Base-by-base conservation (phyloP, 2,113 vertebrate genomes). In the Onychorhynchus coronatus region DNA sequence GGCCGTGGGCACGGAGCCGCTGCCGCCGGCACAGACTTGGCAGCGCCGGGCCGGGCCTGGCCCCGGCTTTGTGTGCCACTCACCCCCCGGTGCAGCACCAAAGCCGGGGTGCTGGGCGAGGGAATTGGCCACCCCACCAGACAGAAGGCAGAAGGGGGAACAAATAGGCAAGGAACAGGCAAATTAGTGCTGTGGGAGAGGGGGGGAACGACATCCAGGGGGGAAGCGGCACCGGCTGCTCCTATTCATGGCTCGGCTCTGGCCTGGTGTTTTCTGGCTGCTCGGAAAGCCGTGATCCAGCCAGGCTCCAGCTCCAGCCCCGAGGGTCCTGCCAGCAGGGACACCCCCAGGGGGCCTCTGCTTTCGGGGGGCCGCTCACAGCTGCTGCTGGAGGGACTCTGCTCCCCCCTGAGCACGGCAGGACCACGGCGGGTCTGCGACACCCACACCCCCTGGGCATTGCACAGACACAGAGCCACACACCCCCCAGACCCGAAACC, bases 1-100 rank as follows among this genome's bases (percentile, higher is more conserved):
- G 28, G 70, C 66, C 84, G 65, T 91, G 89, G 95, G 95, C 95
- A 75, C 91, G 11, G 82, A 95, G 96, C 95, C 93, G 62, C 27
- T n/a, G 20, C 75, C 56, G 79, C 84, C 50, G 3, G 90, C 85
- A 14, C 86, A 89, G 91, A 31, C 96, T 93, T 96, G 96, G 96
- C 95, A 96, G 73, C 3, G 58, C 59, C 33, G 44, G 41, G 16
- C 77, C 37, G 2, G 41, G 16, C 88, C 77, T 82, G 88, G 76
- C 89, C 85, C 74, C 73, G 33, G 20, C 47, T 86, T 95, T 97
- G 92, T 95, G 68, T 63, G 30, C 63, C 58, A 11, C 33, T 35
- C 89, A 93, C 95, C 95, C 89, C 92, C 94, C 63, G 25, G 86
- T 28, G 23, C 86, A 81, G 88, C 25, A 22, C n/a, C n/a, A 76